These are phyloP conservation scores for Hyles vespertilio DNA, from an alignment of 1,140 invertebrate genomes.

Conservation along the genomic window DNA sequence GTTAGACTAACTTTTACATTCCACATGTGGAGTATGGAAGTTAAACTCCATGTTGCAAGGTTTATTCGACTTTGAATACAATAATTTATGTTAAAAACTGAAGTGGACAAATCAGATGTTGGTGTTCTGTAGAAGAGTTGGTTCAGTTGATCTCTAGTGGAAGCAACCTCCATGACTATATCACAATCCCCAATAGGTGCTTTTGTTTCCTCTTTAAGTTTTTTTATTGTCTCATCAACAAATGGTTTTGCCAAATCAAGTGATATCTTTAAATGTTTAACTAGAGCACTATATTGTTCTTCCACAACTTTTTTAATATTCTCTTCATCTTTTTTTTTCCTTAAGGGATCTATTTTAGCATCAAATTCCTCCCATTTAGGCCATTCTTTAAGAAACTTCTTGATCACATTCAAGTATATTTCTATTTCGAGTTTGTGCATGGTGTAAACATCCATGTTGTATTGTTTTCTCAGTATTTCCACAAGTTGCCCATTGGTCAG, in stretches of 20 bases:
- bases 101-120: slow-evolving; percentile 19
- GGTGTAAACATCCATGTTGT: slow-evolving; percentile 29
- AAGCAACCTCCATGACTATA: slow-evolving; percentile 39
- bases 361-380: slow-evolving; percentile 60
- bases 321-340: slow-evolving; percentile 21
- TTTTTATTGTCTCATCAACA: slow-evolving; percentile 19
- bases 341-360: slow-evolving; percentile 25
- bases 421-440: slow-evolving; percentile 44
- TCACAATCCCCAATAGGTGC: slow-evolving; percentile 2
- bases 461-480: slow-evolving; percentile 51
- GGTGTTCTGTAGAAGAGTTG: slow-evolving; percentile 39
- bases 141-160: slow-evolving; percentile 44
- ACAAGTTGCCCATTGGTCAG: slow-evolving; percentile 55
- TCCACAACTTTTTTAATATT: slow-evolving; percentile 29
- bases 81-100: slow-evolving; percentile 38
- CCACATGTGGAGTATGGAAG: slow-evolving; percentile 2
- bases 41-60: not conserved
- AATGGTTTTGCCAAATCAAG: slow-evolving; percentile 26
- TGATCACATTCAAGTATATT: slow-evolving; percentile 52
- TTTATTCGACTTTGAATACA: slow-evolving; percentile 1
- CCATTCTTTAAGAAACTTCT: slow-evolving; percentile 63
- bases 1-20: not conserved
- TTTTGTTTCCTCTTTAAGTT: slow-evolving; percentile 5
- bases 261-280: slow-evolving; percentile 34
- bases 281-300: slow-evolving; percentile 38